A percentile compares a stretch with the other conserved stretches of the same genome.
Evolutionary conservation across 2,113 vertebrate species (phyloP).

Genomic region (Lagopus leucura): DNA sequence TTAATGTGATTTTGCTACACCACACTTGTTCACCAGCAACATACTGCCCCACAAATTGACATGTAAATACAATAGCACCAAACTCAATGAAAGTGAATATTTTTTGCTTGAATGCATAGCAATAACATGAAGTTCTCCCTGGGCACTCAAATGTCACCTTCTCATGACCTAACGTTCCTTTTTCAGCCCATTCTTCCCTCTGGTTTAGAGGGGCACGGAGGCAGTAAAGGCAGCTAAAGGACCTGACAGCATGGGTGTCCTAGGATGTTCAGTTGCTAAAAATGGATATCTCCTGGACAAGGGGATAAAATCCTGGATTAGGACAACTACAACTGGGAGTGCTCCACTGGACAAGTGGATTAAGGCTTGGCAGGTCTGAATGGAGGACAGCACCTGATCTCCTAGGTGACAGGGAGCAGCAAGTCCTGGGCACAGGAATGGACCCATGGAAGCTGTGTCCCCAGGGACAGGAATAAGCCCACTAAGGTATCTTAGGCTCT

Average conservation of each 20-base stretch:
- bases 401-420: accelerated
- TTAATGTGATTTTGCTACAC: background rate
- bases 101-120: background rate
- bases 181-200: background rate
- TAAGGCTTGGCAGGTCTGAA: background rate
- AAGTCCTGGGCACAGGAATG: background rate
- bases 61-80: background rate
- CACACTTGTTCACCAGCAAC: background rate
- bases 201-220: background rate
- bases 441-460: background rate
- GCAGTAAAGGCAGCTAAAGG: background rate
- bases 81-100: background rate
- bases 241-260: background rate
- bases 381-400: background rate
- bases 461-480: background rate
- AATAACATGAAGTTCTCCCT: background rate
- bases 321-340: slow-evolving; percentile 13
- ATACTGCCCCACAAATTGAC: accelerated
- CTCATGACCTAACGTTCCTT: background rate
- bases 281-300: background rate
- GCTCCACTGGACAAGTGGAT: background rate
- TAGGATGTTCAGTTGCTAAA: background rate
- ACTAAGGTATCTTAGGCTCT: background rate
- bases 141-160: background rate
- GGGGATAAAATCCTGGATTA: slow-evolving; percentile 40